phyloP scores from a whole-genome alignment of 2,113 vertebrate genomes.

The Protobothrops flavoviridis region DNA sequence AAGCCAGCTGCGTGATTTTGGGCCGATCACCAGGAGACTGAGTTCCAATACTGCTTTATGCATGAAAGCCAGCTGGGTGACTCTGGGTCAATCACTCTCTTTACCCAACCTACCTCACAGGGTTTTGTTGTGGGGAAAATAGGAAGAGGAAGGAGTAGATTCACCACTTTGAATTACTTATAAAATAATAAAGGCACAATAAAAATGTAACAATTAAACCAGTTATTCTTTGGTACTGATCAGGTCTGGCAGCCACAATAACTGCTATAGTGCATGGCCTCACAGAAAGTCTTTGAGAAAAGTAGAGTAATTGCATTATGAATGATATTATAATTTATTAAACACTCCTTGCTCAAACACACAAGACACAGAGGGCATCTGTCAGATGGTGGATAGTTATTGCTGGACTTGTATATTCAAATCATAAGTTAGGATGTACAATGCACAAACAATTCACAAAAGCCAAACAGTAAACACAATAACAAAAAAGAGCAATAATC shows the following conservation, averaged over 20 bases:
- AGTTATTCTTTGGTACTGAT: neutral
- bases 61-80: too few relatives aligned
- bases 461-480: neutral
- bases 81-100: too few relatives aligned
- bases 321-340: neutral
- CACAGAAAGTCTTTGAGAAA: neutral
- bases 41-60: neutral
- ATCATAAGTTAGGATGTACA: neutral
- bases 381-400: neutral
- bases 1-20: too few relatives aligned
- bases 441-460: neutral
- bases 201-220: neutral
- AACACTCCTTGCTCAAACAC: neutral
- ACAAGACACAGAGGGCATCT: neutral
- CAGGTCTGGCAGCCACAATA: neutral
- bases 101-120: too few relatives aligned
- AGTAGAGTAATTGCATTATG: neutral
- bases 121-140: too few relatives aligned
- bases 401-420: neutral
- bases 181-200: too few relatives aligned
- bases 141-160: too few relatives aligned
- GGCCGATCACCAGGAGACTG: too few relatives aligned
- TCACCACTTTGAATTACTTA: too few relatives aligned
- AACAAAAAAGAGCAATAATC: neutral
- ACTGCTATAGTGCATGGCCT: neutral